Evolutionary conservation across 2,888 invertebrate genomes (phyloP), one percentile per base, ranked within the genome.

Genomic region (Aleiodes leptofemur): DNA sequence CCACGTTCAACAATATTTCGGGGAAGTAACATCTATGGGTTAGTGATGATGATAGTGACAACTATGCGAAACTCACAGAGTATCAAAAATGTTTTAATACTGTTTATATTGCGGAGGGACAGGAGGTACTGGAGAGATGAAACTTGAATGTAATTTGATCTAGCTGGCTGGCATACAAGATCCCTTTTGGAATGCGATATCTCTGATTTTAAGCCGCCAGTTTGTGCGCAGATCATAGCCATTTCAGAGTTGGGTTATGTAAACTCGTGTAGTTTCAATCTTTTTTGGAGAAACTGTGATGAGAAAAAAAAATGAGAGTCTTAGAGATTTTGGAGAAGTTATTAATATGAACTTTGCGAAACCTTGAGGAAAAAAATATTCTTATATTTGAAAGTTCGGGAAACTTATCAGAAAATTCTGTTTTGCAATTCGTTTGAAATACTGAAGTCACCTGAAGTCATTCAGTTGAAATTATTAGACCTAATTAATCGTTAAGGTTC

Each of bases 161-260:
- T 83, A 84, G 86, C 82, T 83, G 84, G 81, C 82, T 82, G 82
- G 80, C 5, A 53, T 53, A 14, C 16, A 53, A 14, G 43, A 43
- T 43, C 14, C 23, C 83, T 83, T 82, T 82, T 82, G 86, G 86
- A 88, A 88, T 83, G 85, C 84, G 88, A 88, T 88, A 88, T 85
- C 87, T 83, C 88, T 89, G 87, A 86, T 84, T 88, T 85, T 78
- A 43, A 79, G 85, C 88, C 87, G 88, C 85, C 87, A 23, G 9
- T 14, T 16, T 64, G 83, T 82, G 82, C 83, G 79, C 81, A 83
- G 84, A 86, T 86, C 85, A 87, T 87, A 84, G 83, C 83, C 82
- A 84, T 83, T 83, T 81, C 78, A 79, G 78, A 78, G 84, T 84
- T 43, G 43, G 43, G 84, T 85, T 85, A 81, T 66, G 64, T 23